phyloP scores from a whole-genome alignment of 53 echinoderm and acorn worm genomes.

The Astropecten irregularis region DNA sequence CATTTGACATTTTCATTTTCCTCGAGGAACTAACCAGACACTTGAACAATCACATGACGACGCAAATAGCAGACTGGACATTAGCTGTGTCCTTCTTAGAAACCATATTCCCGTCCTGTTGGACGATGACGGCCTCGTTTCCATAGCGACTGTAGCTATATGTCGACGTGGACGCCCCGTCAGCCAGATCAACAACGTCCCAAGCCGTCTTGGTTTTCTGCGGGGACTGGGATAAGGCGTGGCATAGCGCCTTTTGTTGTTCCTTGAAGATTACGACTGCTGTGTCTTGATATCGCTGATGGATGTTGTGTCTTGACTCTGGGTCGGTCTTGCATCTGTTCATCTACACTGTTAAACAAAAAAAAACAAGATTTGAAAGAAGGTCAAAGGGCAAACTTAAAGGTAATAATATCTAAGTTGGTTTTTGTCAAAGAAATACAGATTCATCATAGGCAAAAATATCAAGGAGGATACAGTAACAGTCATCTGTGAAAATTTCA shows the following conservation, averaged over 20 bases:
- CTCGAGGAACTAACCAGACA: no score
- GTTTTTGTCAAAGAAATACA: no score
- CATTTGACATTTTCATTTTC: no score
- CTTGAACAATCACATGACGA: conserved; percentile 73
- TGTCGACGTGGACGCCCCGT: not conserved
- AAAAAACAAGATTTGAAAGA: not conserved
- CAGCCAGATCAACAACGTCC: not conserved
- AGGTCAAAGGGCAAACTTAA: no score
- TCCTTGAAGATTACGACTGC: conserved; percentile 70
- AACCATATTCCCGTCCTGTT: conserved; percentile 58
- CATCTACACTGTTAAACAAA: conserved; percentile 43
- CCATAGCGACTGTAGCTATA: conserved; percentile 79
- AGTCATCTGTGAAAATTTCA: no score
- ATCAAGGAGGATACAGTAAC: no score
- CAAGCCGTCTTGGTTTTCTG: conserved; percentile 32
- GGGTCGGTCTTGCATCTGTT: conserved; percentile 55
- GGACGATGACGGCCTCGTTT: conserved; percentile 72
- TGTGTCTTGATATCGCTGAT: conserved; percentile 67
- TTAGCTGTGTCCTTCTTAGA: conserved; percentile 55
- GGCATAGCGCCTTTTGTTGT: conserved; percentile 47
- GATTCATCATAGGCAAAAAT: no score
- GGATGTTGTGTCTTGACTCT: conserved; percentile 47
- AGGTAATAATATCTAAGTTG: no score
- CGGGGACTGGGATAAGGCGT: not conserved
- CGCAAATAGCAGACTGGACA: conserved; percentile 73